Evolutionary conservation across 2,888 invertebrate genomes (phyloP).

Genomic region (Mongoloraphidia duomilia): DNA sequence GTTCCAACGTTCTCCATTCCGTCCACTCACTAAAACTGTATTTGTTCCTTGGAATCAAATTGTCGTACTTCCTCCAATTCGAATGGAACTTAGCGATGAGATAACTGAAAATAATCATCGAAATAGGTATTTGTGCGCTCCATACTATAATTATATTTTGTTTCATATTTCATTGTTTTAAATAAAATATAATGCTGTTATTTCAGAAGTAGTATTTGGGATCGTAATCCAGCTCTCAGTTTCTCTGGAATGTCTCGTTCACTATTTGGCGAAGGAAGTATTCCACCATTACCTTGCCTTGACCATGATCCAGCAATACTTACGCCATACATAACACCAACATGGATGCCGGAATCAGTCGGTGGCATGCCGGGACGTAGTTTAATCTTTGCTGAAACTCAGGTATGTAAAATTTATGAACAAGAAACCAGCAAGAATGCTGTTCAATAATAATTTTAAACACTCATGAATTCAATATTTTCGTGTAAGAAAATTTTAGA

Average conservation of each 20-base stretch:
- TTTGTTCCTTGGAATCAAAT: conserved; percentile 98
- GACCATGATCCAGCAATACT: conserved; percentile 78
- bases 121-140: not conserved
- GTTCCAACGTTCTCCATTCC: conserved; percentile 91
- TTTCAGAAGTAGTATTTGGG: conserved; percentile 11
- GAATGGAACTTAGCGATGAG: conserved; percentile 73
- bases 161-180: not conserved
- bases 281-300: conserved; percentile 51
- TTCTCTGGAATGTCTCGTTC: conserved; percentile 40
- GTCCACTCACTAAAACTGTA: conserved; percentile 73
- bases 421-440: not conserved
- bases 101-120: conserved; percentile 16
- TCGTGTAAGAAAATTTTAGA: conserved; percentile 3
- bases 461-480: not conserved
- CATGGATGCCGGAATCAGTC: conserved; percentile 81
- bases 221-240: conserved; percentile 31
- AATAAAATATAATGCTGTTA: not conserved
- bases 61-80: conserved; percentile 77
- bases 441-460: conserved; percentile 1
- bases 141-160: not conserved
- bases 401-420: conserved; percentile 36
- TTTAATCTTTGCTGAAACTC: conserved; percentile 81
- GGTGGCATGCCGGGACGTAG: conserved; percentile 70
- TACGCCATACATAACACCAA: conserved; percentile 74
- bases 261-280: conserved; percentile 34